phyloP scores from a whole-genome alignment of 2,797 vertebrate species.

The Dermochelys coriacea region DNA sequence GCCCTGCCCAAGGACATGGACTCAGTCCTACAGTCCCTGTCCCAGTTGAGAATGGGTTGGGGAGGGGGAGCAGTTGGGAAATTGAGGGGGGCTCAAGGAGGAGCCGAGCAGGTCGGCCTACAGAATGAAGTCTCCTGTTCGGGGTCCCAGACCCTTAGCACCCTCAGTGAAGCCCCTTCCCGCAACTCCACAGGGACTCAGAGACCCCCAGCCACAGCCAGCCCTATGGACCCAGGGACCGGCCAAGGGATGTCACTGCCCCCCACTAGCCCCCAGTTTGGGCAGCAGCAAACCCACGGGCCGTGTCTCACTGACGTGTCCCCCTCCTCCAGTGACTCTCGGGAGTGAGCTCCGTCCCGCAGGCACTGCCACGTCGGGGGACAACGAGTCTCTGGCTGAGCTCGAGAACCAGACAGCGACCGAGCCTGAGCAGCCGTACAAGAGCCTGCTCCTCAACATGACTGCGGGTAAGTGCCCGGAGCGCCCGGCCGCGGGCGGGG shows the following conservation, averaged over 20 bases:
- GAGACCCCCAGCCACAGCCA: too few relatives aligned
- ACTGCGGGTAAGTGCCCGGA: background rate
- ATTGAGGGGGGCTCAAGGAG: background rate
- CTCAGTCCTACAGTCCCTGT: background rate
- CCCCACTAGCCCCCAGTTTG: too few relatives aligned
- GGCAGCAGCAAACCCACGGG: background rate
- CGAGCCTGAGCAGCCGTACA: fast-evolving
- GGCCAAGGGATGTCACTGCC: background rate
- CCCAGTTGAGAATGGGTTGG: background rate
- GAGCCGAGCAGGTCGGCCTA: too few relatives aligned
- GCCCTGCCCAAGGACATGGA: background rate
- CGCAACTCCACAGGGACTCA: too few relatives aligned
- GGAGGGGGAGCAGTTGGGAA: fast-evolving
- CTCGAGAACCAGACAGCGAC: fast-evolving
- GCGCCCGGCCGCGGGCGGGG: fast-evolving
- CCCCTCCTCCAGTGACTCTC: background rate
- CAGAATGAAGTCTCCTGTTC: background rate
- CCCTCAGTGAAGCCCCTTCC: too few relatives aligned
- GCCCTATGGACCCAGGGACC: background rate
- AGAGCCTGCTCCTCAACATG: background rate
- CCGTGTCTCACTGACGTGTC: background rate
- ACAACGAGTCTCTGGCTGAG: background rate
- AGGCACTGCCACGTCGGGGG: background rate
- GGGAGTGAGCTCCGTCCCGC: background rate
- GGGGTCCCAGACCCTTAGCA: background rate